Evolutionary conservation across 2,888 invertebrate genomes (phyloP), one percentile per base, ranked within the genome.

Genomic region (Polydrusus pterygomalis): DNA sequence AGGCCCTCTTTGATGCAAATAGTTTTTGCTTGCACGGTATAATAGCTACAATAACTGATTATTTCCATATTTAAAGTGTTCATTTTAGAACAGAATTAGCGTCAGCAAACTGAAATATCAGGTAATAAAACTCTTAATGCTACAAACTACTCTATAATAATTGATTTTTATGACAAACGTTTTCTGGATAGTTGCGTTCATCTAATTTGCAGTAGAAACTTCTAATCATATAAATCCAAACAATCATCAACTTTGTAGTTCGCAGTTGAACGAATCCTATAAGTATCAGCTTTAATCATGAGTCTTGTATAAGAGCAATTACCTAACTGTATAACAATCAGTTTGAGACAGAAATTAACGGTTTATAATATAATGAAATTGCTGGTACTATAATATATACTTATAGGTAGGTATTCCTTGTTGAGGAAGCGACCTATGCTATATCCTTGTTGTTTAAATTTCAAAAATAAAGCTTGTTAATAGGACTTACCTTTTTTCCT

Each of bases 251-350:
- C 60, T 40, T 60, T 25, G 60, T 34, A 25, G 30, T 11, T 25
- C 5, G 54, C 63, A 71, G 64, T 71, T 56, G 63, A 51, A 49
- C 34, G 62, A 56, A 54, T 51, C 30, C 63, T 38, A 8, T 11
- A 60, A 49, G 67, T 73, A 65, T 43, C 60, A 40, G 25, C 43
- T 75, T 75, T 71, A 75, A 71, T 75, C 67, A 63, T 62, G 34
- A 62, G 51, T 62, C 63, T 71, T 71, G 68, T 71, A 75, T 74
- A 78, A 64, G 67, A 77, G 77, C 78, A 75, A 77, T 79, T 79
- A 75, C 79, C 77, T 79, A 77, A 79, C 79, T 77, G 79, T 75
- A 75, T 79, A 79, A 79, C 75, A 72, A 79, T 74, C 75, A 67
- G 79, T 70, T 79, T 77, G 71, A 70, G 79, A 77, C 75, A 78